Evolutionary conservation across 2,797 vertebrate species (phyloP), one percentile per base, ranked within the genome.

Genomic region (Anolis apletophallus): DNA sequence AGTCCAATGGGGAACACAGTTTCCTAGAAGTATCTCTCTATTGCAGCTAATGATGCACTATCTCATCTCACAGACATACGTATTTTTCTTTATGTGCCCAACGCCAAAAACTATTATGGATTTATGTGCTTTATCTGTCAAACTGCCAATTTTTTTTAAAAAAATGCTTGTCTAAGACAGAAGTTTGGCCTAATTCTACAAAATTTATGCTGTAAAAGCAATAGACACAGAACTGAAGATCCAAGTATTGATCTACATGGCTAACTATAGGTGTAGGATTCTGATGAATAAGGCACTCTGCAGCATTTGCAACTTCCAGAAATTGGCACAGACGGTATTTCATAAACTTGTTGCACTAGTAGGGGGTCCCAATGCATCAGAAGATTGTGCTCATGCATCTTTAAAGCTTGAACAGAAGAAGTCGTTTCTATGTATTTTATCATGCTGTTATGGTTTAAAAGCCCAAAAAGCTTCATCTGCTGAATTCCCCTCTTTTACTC

Each of bases 161-260:
- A 61, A 89, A 89, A 61, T 54, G n/a, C n/a, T 72, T 88, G 50
- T 14, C 88, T 88, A 83, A 85, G 71, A 46, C 13, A 88, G 76
- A 36, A 88, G 19, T 57, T 13, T 67, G 23, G 57, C 54, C 19
- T 79, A 87, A 80, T 14, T 57, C 69, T 78, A 11, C 71, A 85
- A 13, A 52, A 61, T 29, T 84, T 46, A 57, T 16, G 78, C 59
- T 74, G 0, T 46, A 46, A 3, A 80, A 61, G 16, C 0, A 87
- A 64, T 0, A 57, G 14, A 79, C 9, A 21, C 1, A 23, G 61
- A 52, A 52, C 46, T 80, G 77, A 89, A 87, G 77, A 77, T 32
- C 57, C 4, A 2, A n/a, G 32, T 21, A 87, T 5, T 0, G 0
- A 50, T 83, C 57, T 85, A 55, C 3, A 40, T 55, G n/a, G 11